These are phyloP conservation scores for Monodelphis domestica DNA, from an alignment of 2,797 vertebrate genomes.

Conservation along the genomic window DNA sequence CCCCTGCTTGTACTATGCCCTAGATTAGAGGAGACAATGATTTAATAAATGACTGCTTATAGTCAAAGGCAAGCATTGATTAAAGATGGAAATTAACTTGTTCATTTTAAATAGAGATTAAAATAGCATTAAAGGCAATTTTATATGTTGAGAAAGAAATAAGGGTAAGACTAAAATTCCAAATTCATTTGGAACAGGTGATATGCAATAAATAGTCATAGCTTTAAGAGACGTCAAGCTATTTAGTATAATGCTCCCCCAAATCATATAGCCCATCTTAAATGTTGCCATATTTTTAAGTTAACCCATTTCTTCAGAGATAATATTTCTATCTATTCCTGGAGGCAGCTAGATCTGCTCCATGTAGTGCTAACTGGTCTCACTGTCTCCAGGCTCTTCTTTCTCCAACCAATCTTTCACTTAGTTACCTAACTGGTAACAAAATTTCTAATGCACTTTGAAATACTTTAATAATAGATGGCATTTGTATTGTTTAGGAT, in stretches of 20 bases:
- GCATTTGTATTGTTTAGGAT: not conserved
- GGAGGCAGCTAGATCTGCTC: not conserved
- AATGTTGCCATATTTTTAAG: not conserved
- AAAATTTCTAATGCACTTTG: not conserved
- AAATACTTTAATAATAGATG: not conserved
- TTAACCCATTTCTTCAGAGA: not conserved
- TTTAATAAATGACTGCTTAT: not conserved
- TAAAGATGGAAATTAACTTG: not conserved
- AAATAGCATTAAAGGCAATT: not conserved
- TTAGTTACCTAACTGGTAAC: not conserved
- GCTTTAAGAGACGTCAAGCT: not conserved
- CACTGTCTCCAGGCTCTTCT: not conserved
- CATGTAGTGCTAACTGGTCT: not conserved
- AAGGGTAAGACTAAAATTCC: not conserved
- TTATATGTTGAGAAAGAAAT: not conserved
- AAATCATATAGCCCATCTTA: not conserved
- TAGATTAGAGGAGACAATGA: not conserved
- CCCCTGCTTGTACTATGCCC: not conserved
- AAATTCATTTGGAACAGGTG: not conserved
- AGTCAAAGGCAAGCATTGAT: not conserved
- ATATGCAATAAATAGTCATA: not conserved
- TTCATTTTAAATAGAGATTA: not conserved
- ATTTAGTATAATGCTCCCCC: not conserved
- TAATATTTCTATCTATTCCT: not conserved
- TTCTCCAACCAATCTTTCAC: not conserved